phyloP scores from a whole-genome alignment of 2,888 invertebrate species.

The Lochmaea crataegi region DNA sequence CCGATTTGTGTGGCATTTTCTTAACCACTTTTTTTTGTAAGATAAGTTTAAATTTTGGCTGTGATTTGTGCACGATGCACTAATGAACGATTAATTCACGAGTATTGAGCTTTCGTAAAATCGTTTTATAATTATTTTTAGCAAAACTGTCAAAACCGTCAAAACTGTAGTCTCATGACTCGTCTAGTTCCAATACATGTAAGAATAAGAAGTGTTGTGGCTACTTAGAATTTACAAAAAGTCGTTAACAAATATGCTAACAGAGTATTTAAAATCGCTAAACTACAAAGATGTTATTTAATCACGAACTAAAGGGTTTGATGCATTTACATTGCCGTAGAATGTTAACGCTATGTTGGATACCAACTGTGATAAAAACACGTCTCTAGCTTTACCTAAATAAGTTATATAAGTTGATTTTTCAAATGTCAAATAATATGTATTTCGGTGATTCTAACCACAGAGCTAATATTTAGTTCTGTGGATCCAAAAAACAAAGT shows the following conservation, averaged over 20 bases:
- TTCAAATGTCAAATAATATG: too few species aligned
- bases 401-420: too few species aligned
- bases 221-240: neutral
- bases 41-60: too few species aligned
- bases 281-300: neutral
- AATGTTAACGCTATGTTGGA: too few species aligned
- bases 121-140: slow-evolving; percentile 19
- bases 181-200: slow-evolving; percentile 9
- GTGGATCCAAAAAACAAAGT: too few species aligned
- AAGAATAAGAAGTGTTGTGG: slow-evolving; percentile 15
- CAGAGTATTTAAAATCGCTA: neutral
- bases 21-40: too few species aligned
- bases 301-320: neutral
- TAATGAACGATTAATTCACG: slow-evolving; percentile 19
- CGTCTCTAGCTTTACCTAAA: too few species aligned
- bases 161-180: slow-evolving; percentile 22
- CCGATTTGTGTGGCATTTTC: too few species aligned
- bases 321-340: too few species aligned
- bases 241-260: slow-evolving; percentile 7
- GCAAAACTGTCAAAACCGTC: slow-evolving; percentile 9
- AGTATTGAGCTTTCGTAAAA: slow-evolving; percentile 17
- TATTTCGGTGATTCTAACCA: too few species aligned
- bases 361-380: too few species aligned
- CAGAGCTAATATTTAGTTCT: too few species aligned
- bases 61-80: neutral